phyloP scores from a whole-genome alignment of 1,140 invertebrate species.

The Drosophila bipectinata region DNA sequence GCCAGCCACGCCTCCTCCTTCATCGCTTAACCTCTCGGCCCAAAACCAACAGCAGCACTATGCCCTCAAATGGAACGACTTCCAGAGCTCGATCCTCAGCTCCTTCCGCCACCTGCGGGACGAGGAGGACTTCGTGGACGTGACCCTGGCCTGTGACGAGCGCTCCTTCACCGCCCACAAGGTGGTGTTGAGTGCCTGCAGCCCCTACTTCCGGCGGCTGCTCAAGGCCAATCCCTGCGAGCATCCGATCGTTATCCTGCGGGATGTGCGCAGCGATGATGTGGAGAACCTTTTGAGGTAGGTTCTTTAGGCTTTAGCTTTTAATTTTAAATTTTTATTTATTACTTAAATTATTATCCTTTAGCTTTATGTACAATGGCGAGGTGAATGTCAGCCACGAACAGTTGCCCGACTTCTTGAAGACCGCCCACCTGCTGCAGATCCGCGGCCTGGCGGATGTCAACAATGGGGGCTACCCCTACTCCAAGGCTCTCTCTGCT shows the following conservation, averaged over 20 bases:
- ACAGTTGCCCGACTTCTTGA: slow-evolving; percentile 93
- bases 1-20: slow-evolving; percentile 59
- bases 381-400: slow-evolving; percentile 96
- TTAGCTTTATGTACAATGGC: slow-evolving; percentile 96
- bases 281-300: slow-evolving; percentile 94
- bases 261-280: slow-evolving; percentile 94
- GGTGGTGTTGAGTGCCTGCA: slow-evolving; percentile 95
- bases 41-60: slow-evolving; percentile 93
- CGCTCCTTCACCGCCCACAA: slow-evolving; percentile 95
- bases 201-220: slow-evolving; percentile 94
- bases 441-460: slow-evolving; percentile 95
- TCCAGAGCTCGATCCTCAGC: slow-evolving; percentile 94
- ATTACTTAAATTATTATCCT: background rate
- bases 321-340: background rate
- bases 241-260: slow-evolving; percentile 96
- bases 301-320: background rate
- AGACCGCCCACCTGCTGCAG: slow-evolving; percentile 95
- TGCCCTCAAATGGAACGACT: slow-evolving; percentile 96
- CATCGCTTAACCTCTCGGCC: slow-evolving; percentile 36
- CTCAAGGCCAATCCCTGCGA: slow-evolving; percentile 97
- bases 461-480: slow-evolving; percentile 85
- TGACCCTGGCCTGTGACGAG: slow-evolving; percentile 95
- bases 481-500: slow-evolving; percentile 62
- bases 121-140: slow-evolving; percentile 95
- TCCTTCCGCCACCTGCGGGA: slow-evolving; percentile 93